These are phyloP conservation scores for Harpagoxenus sublaevis DNA, from an alignment of 2,888 invertebrate species.

Conservation along the genomic window DNA sequence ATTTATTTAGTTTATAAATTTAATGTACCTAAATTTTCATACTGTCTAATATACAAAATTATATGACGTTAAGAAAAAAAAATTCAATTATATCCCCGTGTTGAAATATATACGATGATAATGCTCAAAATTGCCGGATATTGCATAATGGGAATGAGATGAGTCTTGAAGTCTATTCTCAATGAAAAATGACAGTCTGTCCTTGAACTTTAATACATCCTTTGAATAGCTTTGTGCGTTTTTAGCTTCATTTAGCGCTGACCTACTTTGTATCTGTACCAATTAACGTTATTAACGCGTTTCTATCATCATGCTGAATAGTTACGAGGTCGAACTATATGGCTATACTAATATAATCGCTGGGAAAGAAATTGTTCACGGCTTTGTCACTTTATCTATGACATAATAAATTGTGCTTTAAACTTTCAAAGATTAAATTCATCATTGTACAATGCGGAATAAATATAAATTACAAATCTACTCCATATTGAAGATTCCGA, in stretches of 20 bases:
- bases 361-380: background rate
- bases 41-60: background rate
- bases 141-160: slow-evolving; percentile 33
- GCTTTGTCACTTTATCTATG: background rate
- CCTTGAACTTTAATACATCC: slow-evolving; percentile 61
- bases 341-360: background rate
- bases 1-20: background rate
- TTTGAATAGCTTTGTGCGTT: slow-evolving; percentile 17
- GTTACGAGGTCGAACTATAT: slow-evolving; percentile 67
- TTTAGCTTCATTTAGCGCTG: slow-evolving; percentile 37
- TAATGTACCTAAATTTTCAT: background rate
- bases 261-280: slow-evolving; percentile 70
- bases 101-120: slow-evolving; percentile 12
- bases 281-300: slow-evolving; percentile 71
- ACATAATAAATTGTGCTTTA: background rate
- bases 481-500: background rate
- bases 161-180: slow-evolving; percentile 40
- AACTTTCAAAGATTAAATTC: background rate
- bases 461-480: slow-evolving; percentile 6
- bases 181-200: slow-evolving; percentile 10
- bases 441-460: background rate
- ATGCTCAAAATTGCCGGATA: slow-evolving; percentile 33
- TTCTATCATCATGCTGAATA: slow-evolving; percentile 56
- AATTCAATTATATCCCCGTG: background rate
- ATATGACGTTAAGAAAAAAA: background rate